Evolutionary conservation across 2,113 vertebrate species (phyloP).

Genomic region (Rhynchomys soricoides): DNA sequence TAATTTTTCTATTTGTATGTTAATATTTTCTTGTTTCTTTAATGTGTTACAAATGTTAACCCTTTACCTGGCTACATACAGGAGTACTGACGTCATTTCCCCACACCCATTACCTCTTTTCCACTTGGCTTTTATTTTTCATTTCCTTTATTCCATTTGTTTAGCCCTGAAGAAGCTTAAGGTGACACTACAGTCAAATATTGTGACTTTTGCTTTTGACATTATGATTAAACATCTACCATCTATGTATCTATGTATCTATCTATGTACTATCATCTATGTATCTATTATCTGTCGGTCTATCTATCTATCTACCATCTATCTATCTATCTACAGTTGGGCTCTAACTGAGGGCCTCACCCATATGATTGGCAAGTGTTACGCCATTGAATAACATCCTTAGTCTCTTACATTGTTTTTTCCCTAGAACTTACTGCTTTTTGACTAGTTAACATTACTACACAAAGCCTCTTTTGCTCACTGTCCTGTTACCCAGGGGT

Average conservation of each 20-base stretch:
- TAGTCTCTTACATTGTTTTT: not conserved
- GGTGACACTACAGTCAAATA: not conserved
- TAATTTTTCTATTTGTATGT: slow-evolving; percentile 69
- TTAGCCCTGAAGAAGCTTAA: not conserved
- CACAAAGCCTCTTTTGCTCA: not conserved
- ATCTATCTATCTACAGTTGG: not conserved
- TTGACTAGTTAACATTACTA: not conserved
- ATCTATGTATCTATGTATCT: not conserved
- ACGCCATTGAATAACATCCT: not conserved
- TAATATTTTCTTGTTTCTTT: slow-evolving; percentile 65
- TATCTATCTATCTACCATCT: not conserved
- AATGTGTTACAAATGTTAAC: slow-evolving; percentile 43
- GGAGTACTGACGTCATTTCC: not conserved
- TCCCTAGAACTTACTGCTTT: not conserved
- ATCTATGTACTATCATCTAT: too few species aligned
- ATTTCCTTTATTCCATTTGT: not conserved
- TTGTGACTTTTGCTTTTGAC: not conserved
- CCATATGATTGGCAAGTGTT: not conserved
- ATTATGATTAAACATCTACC: not conserved
- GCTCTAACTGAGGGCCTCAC: not conserved
- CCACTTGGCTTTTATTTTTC: not conserved
- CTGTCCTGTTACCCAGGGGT: not conserved
- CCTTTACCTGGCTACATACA: not conserved
- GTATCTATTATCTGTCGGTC: not conserved
- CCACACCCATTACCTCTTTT: not conserved